phyloP scores from a whole-genome alignment of 2,113 vertebrate species.

The Hiodon alosoides region DNA sequence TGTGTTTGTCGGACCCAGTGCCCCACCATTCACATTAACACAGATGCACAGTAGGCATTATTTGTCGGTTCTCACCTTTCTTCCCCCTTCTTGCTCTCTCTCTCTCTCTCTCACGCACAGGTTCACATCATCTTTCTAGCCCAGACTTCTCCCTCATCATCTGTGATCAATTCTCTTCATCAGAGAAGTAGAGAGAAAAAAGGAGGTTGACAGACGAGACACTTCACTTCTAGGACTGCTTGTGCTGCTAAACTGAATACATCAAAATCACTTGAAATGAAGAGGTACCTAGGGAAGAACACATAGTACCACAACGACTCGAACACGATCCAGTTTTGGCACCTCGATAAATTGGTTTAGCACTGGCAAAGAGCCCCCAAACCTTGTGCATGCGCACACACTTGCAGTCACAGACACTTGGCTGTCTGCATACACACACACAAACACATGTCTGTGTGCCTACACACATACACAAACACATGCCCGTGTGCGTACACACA shows the following conservation, averaged over 20 bases:
- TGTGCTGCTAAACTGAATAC: not conserved
- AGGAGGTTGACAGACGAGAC: not conserved
- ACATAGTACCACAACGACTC: too few species aligned
- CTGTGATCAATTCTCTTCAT: conserved; percentile 64
- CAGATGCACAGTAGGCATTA: not conserved
- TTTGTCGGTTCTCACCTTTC: not conserved
- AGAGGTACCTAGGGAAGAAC: too few species aligned
- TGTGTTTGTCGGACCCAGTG: not conserved
- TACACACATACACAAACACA: too few species aligned
- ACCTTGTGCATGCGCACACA: not conserved
- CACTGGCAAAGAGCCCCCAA: not conserved
- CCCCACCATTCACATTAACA: not conserved
- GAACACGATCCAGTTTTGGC: too few species aligned
- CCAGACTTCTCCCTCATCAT: conserved; percentile 55
- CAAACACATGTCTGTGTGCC: too few species aligned
- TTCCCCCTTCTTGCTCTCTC: not conserved
- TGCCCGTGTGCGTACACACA: conserved; percentile 8
- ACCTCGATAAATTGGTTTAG: not conserved
- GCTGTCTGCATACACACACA: too few species aligned
- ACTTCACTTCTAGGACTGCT: not conserved
- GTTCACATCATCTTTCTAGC: conserved; percentile 51
- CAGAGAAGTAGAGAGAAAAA: not conserved
- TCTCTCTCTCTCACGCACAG: conserved; percentile 35
- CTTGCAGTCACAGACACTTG: not conserved
- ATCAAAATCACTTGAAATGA: too few species aligned